Evolutionary conservation across 2,888 invertebrate genomes (phyloP), one percentile per base, ranked within the genome.

Genomic region (Pseudococcus viburni): DNA sequence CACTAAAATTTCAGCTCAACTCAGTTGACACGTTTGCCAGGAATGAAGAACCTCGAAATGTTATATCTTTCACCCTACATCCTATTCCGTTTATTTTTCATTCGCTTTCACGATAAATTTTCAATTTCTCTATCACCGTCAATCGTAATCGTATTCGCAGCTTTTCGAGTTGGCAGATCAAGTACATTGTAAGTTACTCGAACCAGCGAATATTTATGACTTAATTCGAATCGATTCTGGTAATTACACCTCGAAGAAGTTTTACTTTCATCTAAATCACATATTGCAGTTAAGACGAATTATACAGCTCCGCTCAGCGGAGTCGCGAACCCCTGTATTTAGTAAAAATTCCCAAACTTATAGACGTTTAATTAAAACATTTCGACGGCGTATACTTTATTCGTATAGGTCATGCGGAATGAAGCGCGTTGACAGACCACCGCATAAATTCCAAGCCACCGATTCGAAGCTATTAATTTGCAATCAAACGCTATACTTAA

Each of bases 381-480:
- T 80, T 80, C 42, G 8, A 42, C n/a, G 39, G 46, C 33, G 46
- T 80, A 80, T 42, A 42, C 42, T 80, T 80, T 42, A 19, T 80
- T 33, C 68, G 12, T 33, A 33, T 1, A 80, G 80, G 80, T 42
- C 42, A 80, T 42, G 80, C 80, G 39, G 42, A 80, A 80, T 80
- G 42, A 80, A 42, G 33, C 42, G 80, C 80, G 80, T 80, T 80
- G 80, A 80, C 80, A 80, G 80, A 80, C 42, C 80, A 80, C 80
- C 80, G 42, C 80, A 80, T 80, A 80, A 80, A 80, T 80, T 80
- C 80, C 80, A n/a, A 80, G 42, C 39, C 42, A 42, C 80, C 46
- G 80, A 80, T 80, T 80, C 80, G 42, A 80, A 80, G 80, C 80
- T 80, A 80, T 80, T 80, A 80, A 80, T 80, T 80, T 80, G 80